Evolutionary conservation across 1,140 invertebrate genomes (phyloP).

Genomic region (Drosophila quadrilineata): DNA sequence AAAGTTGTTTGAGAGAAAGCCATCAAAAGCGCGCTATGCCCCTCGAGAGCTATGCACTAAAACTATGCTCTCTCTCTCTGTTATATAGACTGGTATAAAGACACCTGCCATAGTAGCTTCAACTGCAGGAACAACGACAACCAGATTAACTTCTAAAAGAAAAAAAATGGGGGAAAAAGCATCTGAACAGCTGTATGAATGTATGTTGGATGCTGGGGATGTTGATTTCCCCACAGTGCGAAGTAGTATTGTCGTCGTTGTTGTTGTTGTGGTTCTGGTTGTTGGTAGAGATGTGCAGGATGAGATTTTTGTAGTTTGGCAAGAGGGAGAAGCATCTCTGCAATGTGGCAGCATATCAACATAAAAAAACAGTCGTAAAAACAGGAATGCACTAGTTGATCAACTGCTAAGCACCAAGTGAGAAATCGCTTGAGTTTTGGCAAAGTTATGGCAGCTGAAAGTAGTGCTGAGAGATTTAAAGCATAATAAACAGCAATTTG

Average conservation of each 20-base stretch:
- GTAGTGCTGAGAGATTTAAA: too few relatives aligned
- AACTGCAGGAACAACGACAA: constrained; percentile 25
- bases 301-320: constrained; percentile 14
- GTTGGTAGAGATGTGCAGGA: constrained; percentile 3
- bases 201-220: too few relatives aligned
- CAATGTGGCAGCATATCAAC: neutral
- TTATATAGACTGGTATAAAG: constrained; percentile 19
- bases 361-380: neutral
- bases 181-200: constrained; percentile 23
- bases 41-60: constrained; percentile 51
- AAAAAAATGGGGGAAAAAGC: constrained; percentile 13
- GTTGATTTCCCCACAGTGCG: constrained; percentile 63
- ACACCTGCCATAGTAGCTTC: constrained; percentile 46
- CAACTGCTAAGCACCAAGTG: too few relatives aligned
- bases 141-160: constrained; percentile 5
- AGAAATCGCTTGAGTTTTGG: too few relatives aligned
- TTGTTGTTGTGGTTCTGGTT: constrained; percentile 17
- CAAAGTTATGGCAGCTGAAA: too few relatives aligned
- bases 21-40: constrained; percentile 66
- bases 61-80: constrained; percentile 38
- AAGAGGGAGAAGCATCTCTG: neutral
- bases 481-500: too few relatives aligned
- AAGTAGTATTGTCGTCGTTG: constrained; percentile 22
- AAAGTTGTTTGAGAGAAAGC: constrained; percentile 61
- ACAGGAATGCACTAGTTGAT: too few relatives aligned